Evolutionary conservation across 2,113 vertebrate species (phyloP), one percentile per base, ranked within the genome.

Genomic region (Ancistrus triradiatus): DNA sequence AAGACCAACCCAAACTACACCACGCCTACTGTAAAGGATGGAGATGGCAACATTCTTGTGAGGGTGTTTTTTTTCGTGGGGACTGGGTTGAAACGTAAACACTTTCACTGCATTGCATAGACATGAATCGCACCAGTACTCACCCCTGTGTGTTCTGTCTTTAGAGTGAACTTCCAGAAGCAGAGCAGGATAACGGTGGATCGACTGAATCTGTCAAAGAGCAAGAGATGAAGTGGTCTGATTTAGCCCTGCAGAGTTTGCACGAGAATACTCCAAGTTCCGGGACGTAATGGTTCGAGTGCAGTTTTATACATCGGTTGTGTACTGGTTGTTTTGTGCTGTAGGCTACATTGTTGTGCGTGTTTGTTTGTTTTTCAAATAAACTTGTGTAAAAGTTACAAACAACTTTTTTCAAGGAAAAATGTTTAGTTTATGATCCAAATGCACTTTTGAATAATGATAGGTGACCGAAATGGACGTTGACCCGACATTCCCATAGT

Each of bases 201-300:
- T 95, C 93, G 51, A 96, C 95, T 0, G 96, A 99, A 76, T 99
- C 95, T 0, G 93, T 99, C 59, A 98, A 95, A 73, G 95, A 98
- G 59, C 96, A 98, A 74, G 96, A 99, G 79, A 99, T 99, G 96
- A 99, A 99, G 83, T 99, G 96, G 95, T 91, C 93, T 1, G 96
- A 99, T 78, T 75, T 98, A 46, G 91, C 95, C 40, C 81, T 98
- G 17, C 95, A 98, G 72, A 95, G 91, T 69, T 89, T 99, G 48
- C 94, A 99, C 14, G 95, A 98, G 82, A 98, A 97, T 0, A 87
- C 94, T 1, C 95, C 95, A 0, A 87, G 84, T 44, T 74, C 86
- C 0, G 93, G 93, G 59, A 95, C 73, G 61, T 87, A 71, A 78
- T 17, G 3, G 25, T 33, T 63, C 2, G 7, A 40, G 31, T 42